Evolutionary conservation across 2,888 invertebrate species (phyloP), one percentile per base, ranked within the genome.

Genomic region (Unio pictorum): DNA sequence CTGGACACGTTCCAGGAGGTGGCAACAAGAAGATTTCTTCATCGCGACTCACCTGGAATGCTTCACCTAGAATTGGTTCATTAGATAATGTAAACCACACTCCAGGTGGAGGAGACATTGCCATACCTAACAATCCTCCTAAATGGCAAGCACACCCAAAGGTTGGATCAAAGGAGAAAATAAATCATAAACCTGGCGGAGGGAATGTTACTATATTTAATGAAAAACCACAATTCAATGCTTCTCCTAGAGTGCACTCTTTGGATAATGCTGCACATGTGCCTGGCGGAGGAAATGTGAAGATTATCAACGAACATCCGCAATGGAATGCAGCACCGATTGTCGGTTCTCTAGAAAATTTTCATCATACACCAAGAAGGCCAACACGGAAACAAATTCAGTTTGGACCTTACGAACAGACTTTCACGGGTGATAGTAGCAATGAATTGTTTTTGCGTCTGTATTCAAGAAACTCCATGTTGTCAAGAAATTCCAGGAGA

Each of bases 351-450:
- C 58, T 78, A 62, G 72, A 75, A 69, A 96, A 98, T 73, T 85
- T 87, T 5, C 93, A 93, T 75, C 97, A 97, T 85, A 91, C 92
- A 73, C 95, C 97, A 1, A 94, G 94, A 54, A 73, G 70, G 15
- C 45, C 45, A 45, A 45, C 45, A 15, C 45, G 45, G 45, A 59
- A 59, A 45, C 45, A 45, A 45, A 45, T 45, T 45, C 45, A 45
- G 45, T 45, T 45, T 15, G 45, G 45, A 45, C 45, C 45, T 1
- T 45, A 45, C 11, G 45, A 45, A 45, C 45, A 45, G 11, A 45
- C 45, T 15, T 45, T 45, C 45, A 45, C 45, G 15, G 45, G 45
- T 11, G 45, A 45, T 45, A 45, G 45, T 45, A 45, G 15, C 45
- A 45, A 45, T 45, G 45, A 45, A 45, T 45, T 15, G 45, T 45